Evolutionary conservation across 2,888 invertebrate species (phyloP).

Genomic region (Bombylius major): DNA sequence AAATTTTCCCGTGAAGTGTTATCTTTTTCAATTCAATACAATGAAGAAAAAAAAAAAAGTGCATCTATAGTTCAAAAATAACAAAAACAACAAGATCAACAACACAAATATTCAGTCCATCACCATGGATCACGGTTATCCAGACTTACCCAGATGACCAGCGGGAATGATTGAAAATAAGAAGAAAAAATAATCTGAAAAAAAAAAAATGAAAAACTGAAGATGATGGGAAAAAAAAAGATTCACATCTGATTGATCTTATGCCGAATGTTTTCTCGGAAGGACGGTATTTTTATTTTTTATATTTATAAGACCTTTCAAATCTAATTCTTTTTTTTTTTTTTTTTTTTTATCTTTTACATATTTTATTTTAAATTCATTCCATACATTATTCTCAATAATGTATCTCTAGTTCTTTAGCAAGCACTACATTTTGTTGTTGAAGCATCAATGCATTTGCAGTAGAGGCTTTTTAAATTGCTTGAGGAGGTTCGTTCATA

Average conservation of each 20-base stretch:
- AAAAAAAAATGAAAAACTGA: not conserved
- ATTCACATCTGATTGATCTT: conserved; percentile 10
- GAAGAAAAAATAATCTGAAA: not conserved
- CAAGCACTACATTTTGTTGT: not conserved
- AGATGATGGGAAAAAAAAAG: not conserved
- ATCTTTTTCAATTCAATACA: too few species aligned
- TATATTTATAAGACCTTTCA: not conserved
- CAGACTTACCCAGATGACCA: not conserved
- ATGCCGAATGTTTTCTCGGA: conserved; percentile 5
- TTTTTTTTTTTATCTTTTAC: not conserved
- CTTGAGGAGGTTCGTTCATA: conserved; percentile 8
- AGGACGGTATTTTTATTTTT: conserved; percentile 1
- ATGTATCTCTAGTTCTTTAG: too few species aligned
- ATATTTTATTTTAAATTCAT: not conserved
- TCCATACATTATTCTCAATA: not conserved
- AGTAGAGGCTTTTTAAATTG: not conserved
- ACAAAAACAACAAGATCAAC: too few species aligned
- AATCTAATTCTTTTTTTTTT: not conserved
- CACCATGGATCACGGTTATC: too few species aligned
- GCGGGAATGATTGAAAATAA: not conserved
- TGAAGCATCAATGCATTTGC: not conserved
- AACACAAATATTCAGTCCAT: too few species aligned
- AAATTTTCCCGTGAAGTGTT: too few species aligned
- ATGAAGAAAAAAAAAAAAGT: too few species aligned
- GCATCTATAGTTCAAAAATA: too few species aligned